Base-by-base conservation (phyloP, 2,888 invertebrate species). In the Smittia sp. region DNA sequence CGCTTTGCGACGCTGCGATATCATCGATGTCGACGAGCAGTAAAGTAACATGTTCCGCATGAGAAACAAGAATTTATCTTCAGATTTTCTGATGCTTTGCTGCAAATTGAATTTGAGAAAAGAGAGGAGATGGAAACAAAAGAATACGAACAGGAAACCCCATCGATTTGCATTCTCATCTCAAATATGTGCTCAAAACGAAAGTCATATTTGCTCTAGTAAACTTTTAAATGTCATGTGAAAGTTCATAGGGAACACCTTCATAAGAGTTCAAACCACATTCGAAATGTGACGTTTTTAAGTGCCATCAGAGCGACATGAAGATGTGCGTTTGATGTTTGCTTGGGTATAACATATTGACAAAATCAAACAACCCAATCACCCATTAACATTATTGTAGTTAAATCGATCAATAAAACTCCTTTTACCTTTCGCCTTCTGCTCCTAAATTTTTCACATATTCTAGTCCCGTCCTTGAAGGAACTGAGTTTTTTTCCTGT, bases 351-450 rank as follows among this genome's bases (percentile, higher is more conserved):
- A 58, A 58, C 25, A 24, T 27, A 25, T 24, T 41, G 20, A 58
- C 18, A 22, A 18, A 58, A 22, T 22, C n/a, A 24, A 52, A 68
- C 70, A 27, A 70, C 70, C 70, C 70, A 70, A 70, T 70, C 68
- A 68, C 41, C 68, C 68, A 68, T 68, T 68, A 25, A 70, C 58
- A 70, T 70, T 41, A 27, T 70, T 39, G 41, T 52, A 52, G 32
- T 70, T 70, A 70, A 70, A 70, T 70, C 70, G 70, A 70, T 70
- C 69, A 69, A 69, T 69, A 69, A 32, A 70, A 54, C 41, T 70
- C 22, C 58, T 22, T 15, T 52, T 69, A 52, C 69, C 69, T 69
- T 69, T 70, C n/a, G 11, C 27, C 41, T 68, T 38, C 22, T 24
- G 58, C 22, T 70, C 27, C 11, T 22, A 58, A 18, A 58, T 54